Evolutionary conservation across 2,888 invertebrate species (phyloP).

Genomic region (Drosophila mimica): DNA sequence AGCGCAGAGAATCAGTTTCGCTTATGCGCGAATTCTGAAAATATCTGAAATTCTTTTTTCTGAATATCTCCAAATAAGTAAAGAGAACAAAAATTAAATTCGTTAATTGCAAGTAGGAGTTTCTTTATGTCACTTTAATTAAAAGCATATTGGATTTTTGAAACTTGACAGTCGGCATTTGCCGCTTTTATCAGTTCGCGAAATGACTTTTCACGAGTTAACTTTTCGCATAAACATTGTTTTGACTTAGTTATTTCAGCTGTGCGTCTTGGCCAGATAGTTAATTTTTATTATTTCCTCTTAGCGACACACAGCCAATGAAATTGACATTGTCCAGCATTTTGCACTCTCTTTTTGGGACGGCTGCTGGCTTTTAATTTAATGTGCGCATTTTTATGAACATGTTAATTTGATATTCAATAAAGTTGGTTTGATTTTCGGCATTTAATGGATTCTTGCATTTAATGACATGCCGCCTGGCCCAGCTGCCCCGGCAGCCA

Average conservation of each 20-base stretch:
- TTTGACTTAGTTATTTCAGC: slow-evolving; percentile 17
- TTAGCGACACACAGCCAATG: slow-evolving; percentile 50
- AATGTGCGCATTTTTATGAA: slow-evolving; percentile 80
- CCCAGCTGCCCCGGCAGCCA: slow-evolving; percentile 7
- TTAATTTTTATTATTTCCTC: slow-evolving; percentile 72
- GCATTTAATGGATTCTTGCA: slow-evolving; percentile 78
- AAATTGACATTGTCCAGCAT: slow-evolving; percentile 60
- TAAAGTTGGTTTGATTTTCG: slow-evolving; percentile 80
- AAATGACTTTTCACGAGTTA: slow-evolving; percentile 30
- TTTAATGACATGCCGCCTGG: slow-evolving; percentile 67
- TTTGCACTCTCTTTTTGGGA: slow-evolving; percentile 28
- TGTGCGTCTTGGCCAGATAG: slow-evolving; percentile 44
- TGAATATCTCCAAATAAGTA: neutral
- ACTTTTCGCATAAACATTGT: slow-evolving; percentile 57
- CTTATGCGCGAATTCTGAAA: slow-evolving; percentile 25
- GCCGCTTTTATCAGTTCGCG: neutral
- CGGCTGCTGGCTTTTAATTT: slow-evolving; percentile 65
- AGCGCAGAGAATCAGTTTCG: slow-evolving; percentile 1
- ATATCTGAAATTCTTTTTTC: neutral
- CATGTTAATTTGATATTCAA: slow-evolving; percentile 82
- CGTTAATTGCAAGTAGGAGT: neutral
- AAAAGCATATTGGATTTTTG: neutral
- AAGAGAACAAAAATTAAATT: neutral
- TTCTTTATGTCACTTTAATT: neutral
- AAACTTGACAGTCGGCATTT: neutral